Evolutionary conservation across 2,113 vertebrate genomes (phyloP).

Genomic region (Galeopterus variegatus): DNA sequence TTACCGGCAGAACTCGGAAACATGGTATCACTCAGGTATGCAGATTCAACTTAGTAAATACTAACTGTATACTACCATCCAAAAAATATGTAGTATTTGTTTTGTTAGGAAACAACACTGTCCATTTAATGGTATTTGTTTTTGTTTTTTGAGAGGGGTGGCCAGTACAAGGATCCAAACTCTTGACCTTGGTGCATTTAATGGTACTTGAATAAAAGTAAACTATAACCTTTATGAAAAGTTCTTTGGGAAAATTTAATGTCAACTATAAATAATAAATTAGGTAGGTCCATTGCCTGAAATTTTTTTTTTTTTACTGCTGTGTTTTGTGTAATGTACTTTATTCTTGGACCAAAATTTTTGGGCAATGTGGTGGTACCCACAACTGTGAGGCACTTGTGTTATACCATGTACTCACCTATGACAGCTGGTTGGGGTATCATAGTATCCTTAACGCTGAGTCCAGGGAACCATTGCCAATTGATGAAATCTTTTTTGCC

Average conservation of each 20-base stretch:
- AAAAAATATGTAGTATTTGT: background rate
- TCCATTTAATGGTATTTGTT: background rate
- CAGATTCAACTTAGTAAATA: background rate
- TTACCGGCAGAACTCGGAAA: conserved; percentile 99
- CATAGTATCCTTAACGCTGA: background rate
- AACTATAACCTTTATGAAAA: background rate
- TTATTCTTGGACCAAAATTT: conserved; percentile 35
- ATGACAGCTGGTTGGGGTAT: background rate
- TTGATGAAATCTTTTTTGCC: background rate
- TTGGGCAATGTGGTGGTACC: background rate
- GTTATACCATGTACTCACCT: background rate
- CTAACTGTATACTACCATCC: background rate
- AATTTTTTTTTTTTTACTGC: conserved; percentile 47
- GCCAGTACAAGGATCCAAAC: no score
- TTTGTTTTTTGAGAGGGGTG: no score
- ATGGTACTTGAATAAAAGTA: conserved; percentile 22
- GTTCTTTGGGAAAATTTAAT: background rate
- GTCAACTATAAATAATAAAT: conserved; percentile 49
- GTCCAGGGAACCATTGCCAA: background rate
- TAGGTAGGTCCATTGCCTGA: background rate
- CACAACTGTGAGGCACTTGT: background rate
- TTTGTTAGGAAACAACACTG: conserved; percentile 39
- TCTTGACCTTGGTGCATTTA: background rate
- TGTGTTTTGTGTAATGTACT: conserved; percentile 34
- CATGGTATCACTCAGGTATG: conserved; percentile 99